Evolutionary conservation across 2,888 invertebrate species (phyloP), one percentile per base, ranked within the genome.

Genomic region (Coenonympha arcania): DNA sequence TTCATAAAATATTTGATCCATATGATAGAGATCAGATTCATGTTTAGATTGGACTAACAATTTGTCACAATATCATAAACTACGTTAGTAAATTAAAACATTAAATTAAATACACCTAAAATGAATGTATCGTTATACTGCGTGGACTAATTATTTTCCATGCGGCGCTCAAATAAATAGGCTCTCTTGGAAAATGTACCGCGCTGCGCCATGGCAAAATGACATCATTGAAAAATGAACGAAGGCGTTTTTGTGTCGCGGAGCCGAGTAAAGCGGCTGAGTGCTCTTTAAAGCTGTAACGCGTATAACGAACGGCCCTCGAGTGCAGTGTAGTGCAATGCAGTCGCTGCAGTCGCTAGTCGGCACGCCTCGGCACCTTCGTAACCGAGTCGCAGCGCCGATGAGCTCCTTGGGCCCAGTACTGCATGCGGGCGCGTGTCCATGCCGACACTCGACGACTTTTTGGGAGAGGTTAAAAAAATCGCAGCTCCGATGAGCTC

Each of bases 301-400:
- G 76, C 76, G 75, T 71, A 76, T 82, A 83, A 81, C 80, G 79
- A 84, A 81, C 76, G 76, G 63, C 72, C 66, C 76, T 79, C 69
- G 72, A 79, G 75, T 67, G 69, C 70, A 65, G 68, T 61, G 61
- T 65, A 66, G 63, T 67, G 69, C 65, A 66, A 53, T 56, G 57
- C 57, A 60, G 56, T 57, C 48, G 69, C 62, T 65, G 68, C 57
- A 55, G 58, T 56, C 56, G 68, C 61, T 69, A 62, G 68, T 59
- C 69, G 71, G 75, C 77, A 73, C 76, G 76, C 71, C 74, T 73
- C 71, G 56, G 55, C 69, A 54, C 63, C 68, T 72, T 73, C 68
- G 52, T 48, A 50, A 52, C 49, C 20, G 41, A 22, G 46, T 24
- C 16, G 20, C 45, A 42, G 20, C 16, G 20, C 45, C 26, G 48